phyloP scores from a whole-genome alignment of 2,113 vertebrate genomes.

The Sminthopsis crassicaudata region DNA sequence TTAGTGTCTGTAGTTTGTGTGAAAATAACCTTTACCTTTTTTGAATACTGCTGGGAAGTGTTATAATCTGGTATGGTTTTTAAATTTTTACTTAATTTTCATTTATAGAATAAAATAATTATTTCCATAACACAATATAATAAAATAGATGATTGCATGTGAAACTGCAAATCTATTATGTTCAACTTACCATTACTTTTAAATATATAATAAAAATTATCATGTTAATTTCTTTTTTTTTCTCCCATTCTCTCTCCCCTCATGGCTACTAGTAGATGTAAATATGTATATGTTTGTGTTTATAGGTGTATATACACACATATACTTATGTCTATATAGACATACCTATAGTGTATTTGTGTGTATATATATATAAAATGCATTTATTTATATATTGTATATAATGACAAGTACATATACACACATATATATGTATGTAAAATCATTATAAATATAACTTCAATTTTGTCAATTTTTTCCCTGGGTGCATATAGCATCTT shows the following conservation, averaged over 20 bases:
- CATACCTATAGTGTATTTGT: too few species aligned
- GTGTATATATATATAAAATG: too few species aligned
- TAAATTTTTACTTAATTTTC: not conserved
- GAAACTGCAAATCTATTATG: too few species aligned
- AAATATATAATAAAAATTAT: not conserved
- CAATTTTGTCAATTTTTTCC: not conserved
- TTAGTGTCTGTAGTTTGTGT: not conserved
- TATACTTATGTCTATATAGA: too few species aligned
- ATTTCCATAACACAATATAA: not conserved
- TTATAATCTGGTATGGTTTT: not conserved
- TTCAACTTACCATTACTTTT: not conserved
- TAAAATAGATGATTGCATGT: too few species aligned
- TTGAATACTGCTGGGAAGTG: not conserved
- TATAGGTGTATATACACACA: too few species aligned
- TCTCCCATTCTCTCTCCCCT: not conserved
- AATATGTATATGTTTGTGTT: too few species aligned
- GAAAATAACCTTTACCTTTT: not conserved
- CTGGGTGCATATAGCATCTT: not conserved
- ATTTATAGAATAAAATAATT: not conserved
- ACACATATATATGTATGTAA: not conserved
- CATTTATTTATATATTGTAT: too few species aligned
- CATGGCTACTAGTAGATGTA: too few species aligned
- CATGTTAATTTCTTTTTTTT: not conserved
- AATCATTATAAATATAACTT: not conserved
- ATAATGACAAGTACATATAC: too few species aligned